Evolutionary conservation across 2,888 invertebrate species (phyloP), one percentile per base, ranked within the genome.

Genomic region (Cepaea hortensis): DNA sequence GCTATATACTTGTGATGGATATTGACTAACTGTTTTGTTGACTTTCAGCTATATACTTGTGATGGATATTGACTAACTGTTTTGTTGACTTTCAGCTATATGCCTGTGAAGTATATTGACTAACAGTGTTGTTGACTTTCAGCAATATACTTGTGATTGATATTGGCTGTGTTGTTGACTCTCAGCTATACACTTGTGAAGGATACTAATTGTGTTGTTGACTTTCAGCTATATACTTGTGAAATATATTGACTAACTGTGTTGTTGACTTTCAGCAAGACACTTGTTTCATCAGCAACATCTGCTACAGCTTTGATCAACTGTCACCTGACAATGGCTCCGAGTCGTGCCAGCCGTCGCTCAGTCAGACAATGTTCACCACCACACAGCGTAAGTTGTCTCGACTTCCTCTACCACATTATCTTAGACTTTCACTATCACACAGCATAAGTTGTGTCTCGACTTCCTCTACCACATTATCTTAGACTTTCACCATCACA

Each of bases 221-320:
- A 35, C 35, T 35, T 35, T 35, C 35, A 35, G 35, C 35, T 1
- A 35, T 35, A 35, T 15, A 72, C 72, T 72, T 7, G 6, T 7
- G 18, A 77, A 77, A 11, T 6, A 55, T 55, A 11, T 55, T 55
- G 55, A 55, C 55, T 55, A 11, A 55, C 11, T 23, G 2, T 61
- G 4, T 77, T 55, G 3, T 13, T 79, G n/a, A 68, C 15, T 65
- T 84, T 61, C 77, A 82, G 83, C 50, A 72, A 65, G 89, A 90
- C 75, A 89, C 89, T 0, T 92, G 92, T 84, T 90, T 90, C 62
- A 91, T 92, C 68, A 88, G 90, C 70, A 89, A 90, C n/a, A 88
- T 70, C 3, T 92, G 92, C 87, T 88, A 88, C 68, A 68, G 6
- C 4, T 85, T 86, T 18, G 90, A 89, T 48, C 87, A 87, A 18